A percentile compares a stretch with the other conserved stretches of the same genome.
phyloP scores from a whole-genome alignment of 2,797 vertebrate genomes.

The Cirrhinus molitorella region DNA sequence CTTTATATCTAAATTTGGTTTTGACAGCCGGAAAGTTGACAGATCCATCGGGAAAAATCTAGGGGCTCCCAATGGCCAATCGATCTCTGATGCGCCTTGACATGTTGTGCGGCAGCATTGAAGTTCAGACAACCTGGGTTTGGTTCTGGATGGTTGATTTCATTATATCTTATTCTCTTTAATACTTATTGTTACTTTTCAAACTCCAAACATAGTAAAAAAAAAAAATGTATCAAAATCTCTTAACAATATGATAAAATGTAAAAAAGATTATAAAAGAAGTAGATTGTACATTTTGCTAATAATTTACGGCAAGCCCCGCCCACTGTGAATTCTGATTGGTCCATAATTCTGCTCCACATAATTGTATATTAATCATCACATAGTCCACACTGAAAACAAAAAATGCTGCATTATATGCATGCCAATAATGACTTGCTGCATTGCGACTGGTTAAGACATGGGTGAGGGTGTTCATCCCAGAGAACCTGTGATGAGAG shows the following conservation, averaged over 20 bases:
- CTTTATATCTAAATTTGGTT: conserved; percentile 27
- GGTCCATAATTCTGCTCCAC: not conserved
- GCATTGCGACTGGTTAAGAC: not conserved
- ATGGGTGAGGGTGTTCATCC: not conserved
- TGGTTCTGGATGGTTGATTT: not conserved
- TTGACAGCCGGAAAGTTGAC: conserved; percentile 10
- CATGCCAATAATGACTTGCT: not conserved
- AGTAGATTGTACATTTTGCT: not conserved
- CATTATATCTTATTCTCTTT: not conserved
- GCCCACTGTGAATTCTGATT: not conserved
- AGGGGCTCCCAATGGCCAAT: not conserved
- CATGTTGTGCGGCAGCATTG: not conserved
- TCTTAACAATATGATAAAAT: not conserved
- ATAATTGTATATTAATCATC: not conserved
- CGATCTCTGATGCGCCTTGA: not conserved
- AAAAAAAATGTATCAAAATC: not conserved
- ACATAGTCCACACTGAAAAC: not conserved
- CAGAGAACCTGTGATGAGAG: conserved; percentile 12
- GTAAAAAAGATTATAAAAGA: not conserved
- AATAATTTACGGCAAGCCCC: not conserved
- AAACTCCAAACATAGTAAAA: not conserved
- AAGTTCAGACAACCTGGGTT: not conserved
- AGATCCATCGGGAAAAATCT: not conserved
- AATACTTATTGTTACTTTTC: not conserved
- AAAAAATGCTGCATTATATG: not conserved